phyloP scores from a whole-genome alignment of 2,797 vertebrate species.

The Luscinia megarhynchos region DNA sequence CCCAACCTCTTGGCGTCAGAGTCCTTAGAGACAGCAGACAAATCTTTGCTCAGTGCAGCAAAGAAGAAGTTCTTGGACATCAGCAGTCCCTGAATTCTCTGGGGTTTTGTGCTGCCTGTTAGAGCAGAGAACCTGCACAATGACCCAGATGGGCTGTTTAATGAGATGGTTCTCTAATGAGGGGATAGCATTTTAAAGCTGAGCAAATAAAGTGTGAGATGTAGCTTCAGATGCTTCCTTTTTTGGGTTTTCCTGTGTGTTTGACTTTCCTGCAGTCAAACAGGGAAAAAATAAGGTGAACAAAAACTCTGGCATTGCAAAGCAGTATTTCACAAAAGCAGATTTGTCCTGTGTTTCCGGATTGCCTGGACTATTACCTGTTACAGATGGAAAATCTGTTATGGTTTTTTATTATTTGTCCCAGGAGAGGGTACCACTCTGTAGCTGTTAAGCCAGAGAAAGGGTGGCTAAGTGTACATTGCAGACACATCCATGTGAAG shows the following conservation, averaged over 20 bases:
- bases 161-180: slow-evolving; percentile 53
- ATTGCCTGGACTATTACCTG: neutral
- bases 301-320: neutral
- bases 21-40: slow-evolving; percentile 41
- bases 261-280: neutral
- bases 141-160: slow-evolving; percentile 60
- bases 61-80: slow-evolving; percentile 44
- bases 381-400: neutral
- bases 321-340: slow-evolving; percentile 10
- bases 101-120: slow-evolving; percentile 43
- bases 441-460: neutral
- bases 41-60: slow-evolving; percentile 54
- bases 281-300: neutral
- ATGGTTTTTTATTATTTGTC: neutral
- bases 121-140: neutral
- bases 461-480: neutral
- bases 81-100: neutral
- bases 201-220: slow-evolving; percentile 11
- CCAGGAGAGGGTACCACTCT: neutral
- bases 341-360: neutral
- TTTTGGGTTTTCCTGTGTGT: neutral
- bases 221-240: slow-evolving; percentile 11
- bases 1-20: neutral
- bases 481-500: neutral
- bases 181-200: slow-evolving; percentile 21